Conservation (phyloP, 2,113 vertebrate species). For the Chaetura pelagica region DNA sequence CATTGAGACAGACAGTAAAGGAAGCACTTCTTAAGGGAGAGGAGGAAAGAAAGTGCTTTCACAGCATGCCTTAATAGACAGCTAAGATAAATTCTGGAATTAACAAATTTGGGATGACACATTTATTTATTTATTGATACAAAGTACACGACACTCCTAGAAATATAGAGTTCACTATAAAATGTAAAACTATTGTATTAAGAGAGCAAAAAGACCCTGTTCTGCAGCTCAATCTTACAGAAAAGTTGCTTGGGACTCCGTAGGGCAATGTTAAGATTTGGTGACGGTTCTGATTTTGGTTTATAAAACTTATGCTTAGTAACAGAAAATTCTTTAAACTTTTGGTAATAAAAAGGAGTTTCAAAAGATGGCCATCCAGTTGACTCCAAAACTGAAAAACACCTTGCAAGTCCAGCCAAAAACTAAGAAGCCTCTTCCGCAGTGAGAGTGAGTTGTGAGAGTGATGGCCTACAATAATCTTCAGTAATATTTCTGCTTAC, state of each 20-base stretch:
- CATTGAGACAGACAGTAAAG: not conserved
- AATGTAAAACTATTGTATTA: not conserved
- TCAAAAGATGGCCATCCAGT: not conserved
- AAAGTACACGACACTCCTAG: not conserved
- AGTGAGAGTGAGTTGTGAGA: not conserved
- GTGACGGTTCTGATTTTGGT: not conserved
- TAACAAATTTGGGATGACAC: not conserved
- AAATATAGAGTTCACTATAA: not conserved
- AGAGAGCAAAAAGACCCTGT: not conserved
- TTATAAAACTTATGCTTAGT: not conserved
- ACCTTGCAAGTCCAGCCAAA: not conserved
- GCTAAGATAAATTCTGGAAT: not conserved
- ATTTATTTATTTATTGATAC: not conserved
- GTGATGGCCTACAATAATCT: not conserved
- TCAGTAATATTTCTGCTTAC: conserved; percentile 42
- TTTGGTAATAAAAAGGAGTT: not conserved
- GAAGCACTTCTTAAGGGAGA: not conserved
- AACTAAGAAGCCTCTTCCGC: not conserved
- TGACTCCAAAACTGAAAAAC: not conserved
- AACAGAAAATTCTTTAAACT: not conserved
- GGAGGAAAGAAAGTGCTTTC: not conserved
- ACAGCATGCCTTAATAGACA: not conserved
- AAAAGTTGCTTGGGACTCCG: not conserved
- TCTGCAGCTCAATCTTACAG: not conserved
- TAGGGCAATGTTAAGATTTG: not conserved